These are phyloP conservation scores for Cyphomyrus plagiostoma DNA, from an alignment of 2,113 vertebrate genomes.

Conservation along the genomic window DNA sequence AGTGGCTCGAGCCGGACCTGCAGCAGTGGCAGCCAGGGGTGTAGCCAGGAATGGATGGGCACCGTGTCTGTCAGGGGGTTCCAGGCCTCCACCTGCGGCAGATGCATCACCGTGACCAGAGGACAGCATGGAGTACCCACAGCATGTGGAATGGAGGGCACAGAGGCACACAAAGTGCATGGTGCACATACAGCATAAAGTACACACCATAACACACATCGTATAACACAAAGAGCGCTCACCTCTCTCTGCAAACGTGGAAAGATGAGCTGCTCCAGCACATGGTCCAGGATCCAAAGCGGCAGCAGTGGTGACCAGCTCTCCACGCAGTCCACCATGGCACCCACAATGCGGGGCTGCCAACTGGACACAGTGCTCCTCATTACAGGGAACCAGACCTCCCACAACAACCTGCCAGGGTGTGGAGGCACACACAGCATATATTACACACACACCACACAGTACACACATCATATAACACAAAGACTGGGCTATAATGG, in stretches of 20 bases:
- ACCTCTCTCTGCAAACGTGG: constrained; percentile 95
- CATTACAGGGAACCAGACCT: constrained; percentile 87
- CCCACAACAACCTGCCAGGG: constrained; percentile 80
- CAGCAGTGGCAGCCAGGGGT: constrained; percentile 92
- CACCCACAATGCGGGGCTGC: constrained; percentile 83
- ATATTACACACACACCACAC: background rate
- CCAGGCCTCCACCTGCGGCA: constrained; percentile 84
- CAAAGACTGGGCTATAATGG: background rate
- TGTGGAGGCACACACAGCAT: background rate
- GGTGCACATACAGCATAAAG: background rate
- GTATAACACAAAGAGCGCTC: background rate
- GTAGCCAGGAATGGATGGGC: constrained; percentile 95
- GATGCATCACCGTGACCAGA: background rate
- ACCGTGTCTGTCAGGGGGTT: constrained; percentile 94
- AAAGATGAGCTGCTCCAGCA: constrained; percentile 90
- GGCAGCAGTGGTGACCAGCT: constrained; percentile 83
- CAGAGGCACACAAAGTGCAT: background rate
- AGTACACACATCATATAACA: background rate
- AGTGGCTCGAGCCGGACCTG: constrained; percentile 83
- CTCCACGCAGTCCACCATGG: constrained; percentile 93
- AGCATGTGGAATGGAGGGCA: background rate
- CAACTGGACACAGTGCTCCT: constrained; percentile 72
- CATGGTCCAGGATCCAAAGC: constrained; percentile 82
- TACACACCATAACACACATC: background rate
- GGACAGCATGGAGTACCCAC: background rate